Conservation (phyloP, 2,888 invertebrate species). For the Liposcelis brunnea region DNA sequence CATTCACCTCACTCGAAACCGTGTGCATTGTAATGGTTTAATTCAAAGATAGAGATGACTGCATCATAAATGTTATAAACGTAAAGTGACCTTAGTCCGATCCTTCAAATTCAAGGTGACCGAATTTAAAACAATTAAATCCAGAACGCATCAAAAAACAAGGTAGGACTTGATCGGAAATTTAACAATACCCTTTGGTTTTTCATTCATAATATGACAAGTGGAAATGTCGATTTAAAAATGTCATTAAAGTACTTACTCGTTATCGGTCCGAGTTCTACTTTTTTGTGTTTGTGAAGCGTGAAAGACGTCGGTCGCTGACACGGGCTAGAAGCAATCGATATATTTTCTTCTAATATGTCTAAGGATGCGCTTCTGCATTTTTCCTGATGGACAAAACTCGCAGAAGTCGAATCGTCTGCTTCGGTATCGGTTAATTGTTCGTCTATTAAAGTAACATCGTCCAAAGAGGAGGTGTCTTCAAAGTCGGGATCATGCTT, state of each 20-base stretch:
- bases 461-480: slow-evolving; percentile 16
- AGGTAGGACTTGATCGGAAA: too few relatives aligned
- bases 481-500: slow-evolving; percentile 22
- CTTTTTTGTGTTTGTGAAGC: slow-evolving; percentile 40
- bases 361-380: too few relatives aligned
- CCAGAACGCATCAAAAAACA: too few relatives aligned
- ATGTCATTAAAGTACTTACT: slow-evolving; percentile 14
- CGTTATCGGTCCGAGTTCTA: slow-evolving; percentile 37
- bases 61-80: too few relatives aligned
- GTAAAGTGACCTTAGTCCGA: too few relatives aligned
- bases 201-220: neutral
- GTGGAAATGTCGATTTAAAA: too few relatives aligned
- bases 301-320: slow-evolving; percentile 36
- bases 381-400: slow-evolving; percentile 4
- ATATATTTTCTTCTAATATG: neutral
- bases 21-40: too few relatives aligned
- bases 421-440: slow-evolving; percentile 11
- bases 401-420: slow-evolving; percentile 15
- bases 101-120: too few relatives aligned
- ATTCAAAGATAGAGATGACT: too few relatives aligned
- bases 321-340: slow-evolving; percentile 19
- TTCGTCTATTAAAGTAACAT: slow-evolving; percentile 16
- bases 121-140: too few relatives aligned
- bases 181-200: neutral
- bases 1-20: too few relatives aligned